Conservation (phyloP, 2,113 vertebrate genomes). For the Oenanthe melanoleuca region DNA sequence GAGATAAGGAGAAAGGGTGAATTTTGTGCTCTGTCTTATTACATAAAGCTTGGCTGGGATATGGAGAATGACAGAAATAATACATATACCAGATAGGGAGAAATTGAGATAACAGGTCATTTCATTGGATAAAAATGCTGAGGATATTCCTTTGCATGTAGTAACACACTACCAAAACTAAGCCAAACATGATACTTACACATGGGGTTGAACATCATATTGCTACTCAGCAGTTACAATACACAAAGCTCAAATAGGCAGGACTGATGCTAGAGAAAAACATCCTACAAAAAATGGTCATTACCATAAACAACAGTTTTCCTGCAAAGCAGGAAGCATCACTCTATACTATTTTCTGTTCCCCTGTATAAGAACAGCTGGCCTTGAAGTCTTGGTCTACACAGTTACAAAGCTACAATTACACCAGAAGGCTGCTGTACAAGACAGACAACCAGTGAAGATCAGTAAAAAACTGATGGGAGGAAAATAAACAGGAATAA, state of each 20-base stretch:
- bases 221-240: background rate
- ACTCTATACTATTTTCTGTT: background rate
- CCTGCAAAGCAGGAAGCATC: background rate
- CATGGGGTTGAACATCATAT: background rate
- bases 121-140: background rate
- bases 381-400: background rate
- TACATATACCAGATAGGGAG: background rate
- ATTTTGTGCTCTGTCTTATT: background rate
- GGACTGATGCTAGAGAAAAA: background rate
- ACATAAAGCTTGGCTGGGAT: background rate
- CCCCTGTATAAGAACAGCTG: background rate
- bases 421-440: background rate
- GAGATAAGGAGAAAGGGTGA: background rate
- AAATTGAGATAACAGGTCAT: background rate
- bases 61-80: background rate
- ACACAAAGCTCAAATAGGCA: background rate
- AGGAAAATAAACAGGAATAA: background rate
- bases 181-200: background rate
- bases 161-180: background rate
- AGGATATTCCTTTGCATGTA: background rate
- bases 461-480: background rate
- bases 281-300: background rate
- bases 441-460: background rate
- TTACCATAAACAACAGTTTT: background rate
- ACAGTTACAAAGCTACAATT: background rate